Evolutionary conservation across 2,888 invertebrate species (phyloP), one percentile per base, ranked within the genome.

Genomic region (Andrena bucephala): DNA sequence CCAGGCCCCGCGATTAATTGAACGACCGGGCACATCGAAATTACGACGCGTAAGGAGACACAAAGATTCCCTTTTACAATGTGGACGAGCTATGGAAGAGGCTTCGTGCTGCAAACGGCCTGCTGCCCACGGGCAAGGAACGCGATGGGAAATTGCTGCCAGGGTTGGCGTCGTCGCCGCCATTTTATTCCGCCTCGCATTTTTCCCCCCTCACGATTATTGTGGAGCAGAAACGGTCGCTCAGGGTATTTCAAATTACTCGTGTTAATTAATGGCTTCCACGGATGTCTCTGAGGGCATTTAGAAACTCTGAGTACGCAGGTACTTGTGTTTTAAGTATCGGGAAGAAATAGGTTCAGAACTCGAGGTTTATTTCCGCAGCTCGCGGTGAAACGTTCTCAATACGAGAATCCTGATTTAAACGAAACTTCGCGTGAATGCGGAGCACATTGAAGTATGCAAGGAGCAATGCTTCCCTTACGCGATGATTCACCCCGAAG

Each of bases 1-100:
- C 29, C 7, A 24, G 48, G 27, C n/a, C 54, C 33, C 20, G 48
- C 29, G 63, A 81, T 75, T 77, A 82, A 82, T 82, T 82, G 54
- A 67, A 71, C 13, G 33, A 24, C 36, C 42, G 29, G 50, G 63
- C 24, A 50, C 81, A 29, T 79, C 33, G 57, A 50, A 72, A 79
- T 27, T 52, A 54, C 66, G 33, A 62, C 62, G 24, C 54, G 67
- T 7, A 72, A 81, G 63, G 31, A 42, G 72, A 52, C 72, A 29
- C 24, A 57, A 8, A 36, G 81, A 67, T 71, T 68, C 62, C 24
- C n/a, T 42, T 68, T 42, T 68, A 36, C 78, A 69, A 78, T 65
- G 59, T 2, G 20, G 6, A 10, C 20, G 29, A 8, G 24, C n/a
- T 16, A 20, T 8, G 59, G 57, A 65, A 68, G 54, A 57, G 57